Evolutionary conservation across 2,797 vertebrate species (phyloP).

Genomic region (Schizopygopsis malacanthus): DNA sequence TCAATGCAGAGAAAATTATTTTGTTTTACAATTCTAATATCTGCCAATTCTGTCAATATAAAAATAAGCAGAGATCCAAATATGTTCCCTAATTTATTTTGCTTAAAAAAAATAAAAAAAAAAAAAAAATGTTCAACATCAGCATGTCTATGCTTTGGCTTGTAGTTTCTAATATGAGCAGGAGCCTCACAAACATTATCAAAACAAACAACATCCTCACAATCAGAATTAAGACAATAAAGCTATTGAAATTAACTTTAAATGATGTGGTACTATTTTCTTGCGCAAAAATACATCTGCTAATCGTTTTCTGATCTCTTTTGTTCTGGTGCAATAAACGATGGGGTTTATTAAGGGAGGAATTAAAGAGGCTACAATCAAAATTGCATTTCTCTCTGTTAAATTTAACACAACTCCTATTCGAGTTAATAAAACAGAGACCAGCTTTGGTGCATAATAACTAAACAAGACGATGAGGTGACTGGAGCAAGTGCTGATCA

Average conservation of each 20-base stretch:
- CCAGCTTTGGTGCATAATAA: constrained; percentile 46
- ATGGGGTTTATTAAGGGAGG: constrained; percentile 51
- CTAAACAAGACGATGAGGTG: constrained; percentile 55
- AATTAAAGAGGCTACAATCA: constrained; percentile 37
- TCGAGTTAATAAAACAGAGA: constrained; percentile 50
- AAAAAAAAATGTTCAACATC: background rate
- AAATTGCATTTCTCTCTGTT: constrained; percentile 48
- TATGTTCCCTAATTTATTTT: background rate
- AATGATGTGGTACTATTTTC: background rate
- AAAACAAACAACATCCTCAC: background rate
- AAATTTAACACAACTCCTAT: constrained; percentile 52
- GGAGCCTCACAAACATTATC: background rate
- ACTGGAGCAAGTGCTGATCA: constrained; percentile 43
- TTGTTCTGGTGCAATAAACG: constrained; percentile 54
- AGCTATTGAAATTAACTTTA: background rate
- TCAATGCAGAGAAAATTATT: background rate
- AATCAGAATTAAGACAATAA: background rate
- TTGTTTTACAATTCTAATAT: background rate
- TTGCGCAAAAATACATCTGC: background rate
- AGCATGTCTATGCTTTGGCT: background rate
- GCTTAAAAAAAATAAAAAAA: background rate
- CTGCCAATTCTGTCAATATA: background rate
- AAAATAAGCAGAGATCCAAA: background rate
- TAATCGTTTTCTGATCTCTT: constrained; percentile 47
- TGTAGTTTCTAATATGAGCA: background rate